Evolutionary conservation across 2,797 vertebrate species (phyloP), one percentile per base, ranked within the genome.

Genomic region (Champsocephalus gunnari): DNA sequence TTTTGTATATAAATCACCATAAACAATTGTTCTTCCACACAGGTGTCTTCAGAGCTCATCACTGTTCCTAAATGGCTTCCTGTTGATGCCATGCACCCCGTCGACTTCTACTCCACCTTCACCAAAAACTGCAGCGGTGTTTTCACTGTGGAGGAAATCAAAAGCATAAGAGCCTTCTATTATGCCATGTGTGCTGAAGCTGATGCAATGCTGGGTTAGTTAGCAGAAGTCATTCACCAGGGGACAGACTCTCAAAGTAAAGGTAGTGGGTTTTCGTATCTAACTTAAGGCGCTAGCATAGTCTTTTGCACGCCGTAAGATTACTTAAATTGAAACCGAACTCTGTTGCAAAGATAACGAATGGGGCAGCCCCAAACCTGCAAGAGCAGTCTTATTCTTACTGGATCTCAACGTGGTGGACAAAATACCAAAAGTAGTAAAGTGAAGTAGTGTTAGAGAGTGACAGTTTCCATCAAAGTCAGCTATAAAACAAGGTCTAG

Each of bases 131-230:
- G 97, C 91, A 98, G 96, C 19, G 89, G 93, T 12, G 75, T 82
- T 73, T 99, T 99, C 90, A 95, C 97, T 51, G 72, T 94, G 48
- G 85, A 96, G 79, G 98, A 99, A 93, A 92, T 99, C 68, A 94
- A 75, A 91, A 89, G 89, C 67, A 97, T 99, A 66, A 93, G 97
- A 79, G 95, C 95, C 44, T 97, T 96, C 93, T 99, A 99, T 92
- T 99, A 99, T 70, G 97, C 98, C 59, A 98, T 99, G 97, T 99
- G 97, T 93, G 97, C 97, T 0, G 98, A 99, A 86, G 93, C 97
- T 56, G 98, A 99, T 85, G 95, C 95, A 74, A 98, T 99, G 97
- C 92, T 99, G 62, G 98, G 98, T 99, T 84, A 81, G 89, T 88
- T 54, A 12, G 72, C 45, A 48, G 19, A 12, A 53, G 34, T 44